Base-by-base conservation (phyloP, 2,797 vertebrate species). In the Rhodeus uyekii region DNA sequence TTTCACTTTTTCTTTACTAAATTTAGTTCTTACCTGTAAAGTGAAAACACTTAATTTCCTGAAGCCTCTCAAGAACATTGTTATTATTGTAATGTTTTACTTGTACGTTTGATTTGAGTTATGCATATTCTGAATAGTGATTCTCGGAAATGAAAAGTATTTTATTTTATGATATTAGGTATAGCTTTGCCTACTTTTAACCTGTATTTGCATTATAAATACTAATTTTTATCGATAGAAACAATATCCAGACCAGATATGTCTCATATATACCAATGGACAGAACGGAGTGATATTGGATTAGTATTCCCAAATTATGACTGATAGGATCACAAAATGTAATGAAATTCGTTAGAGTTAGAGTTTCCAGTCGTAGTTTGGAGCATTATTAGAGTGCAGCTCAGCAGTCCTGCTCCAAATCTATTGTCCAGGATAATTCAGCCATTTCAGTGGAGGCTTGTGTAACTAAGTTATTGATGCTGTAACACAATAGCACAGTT, bases 351-450 rank as follows among this genome's bases (percentile, higher is more conserved):
- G 12, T 72, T 50, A 10, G 19, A 55, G 36, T 60, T 39, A 27
- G 2, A 18, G 32, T 36, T 8, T 53, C 18, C 38, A 39, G 6
- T 75, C 18, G n/a, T 24, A n/a, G 18, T 63, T 44, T 18, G 58
- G 39, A 16, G 38, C 38, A 32, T 63, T 13, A 22, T 19, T 9
- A 46, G 10, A 36, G 44, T 48, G 18, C 44, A 65, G 76, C 27
- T 48, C 12, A 5, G 34, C 55, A 38, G 71, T 60, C 19, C 42
- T 6, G 19, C 34, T 24, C 16, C 42, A 19, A 36, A 72, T 61
- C 55, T 55, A 46, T 72, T 73, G 38, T 81, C 64, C 32, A 64
- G 44, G 32, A 73, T 53, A 53, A 65, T 60, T 72, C 32, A 76
- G 22, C 10, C 69, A 34, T 38, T 36, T 27, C 34, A 39, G 2